Evolutionary conservation across 35 echinoderm and acorn worm species (phyloP).

Genomic region (Amphiura filiformis): DNA sequence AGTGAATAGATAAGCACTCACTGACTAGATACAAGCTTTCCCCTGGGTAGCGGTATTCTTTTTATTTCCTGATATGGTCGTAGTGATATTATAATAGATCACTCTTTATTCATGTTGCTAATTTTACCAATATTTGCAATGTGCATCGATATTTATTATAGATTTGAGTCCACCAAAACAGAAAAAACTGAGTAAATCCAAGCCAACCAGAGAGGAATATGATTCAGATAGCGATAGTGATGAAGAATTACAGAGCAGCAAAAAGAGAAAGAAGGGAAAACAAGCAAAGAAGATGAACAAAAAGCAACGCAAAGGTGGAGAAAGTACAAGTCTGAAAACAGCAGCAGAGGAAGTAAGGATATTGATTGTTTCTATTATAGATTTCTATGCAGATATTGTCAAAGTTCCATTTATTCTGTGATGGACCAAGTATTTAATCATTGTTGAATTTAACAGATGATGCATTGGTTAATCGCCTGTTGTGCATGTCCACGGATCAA

Average conservation of each 20-base stretch:
- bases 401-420: too few relatives aligned
- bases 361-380: background rate
- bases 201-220: background rate
- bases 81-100: too few relatives aligned
- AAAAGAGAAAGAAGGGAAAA: constrained; percentile 14
- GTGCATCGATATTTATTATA: too few relatives aligned
- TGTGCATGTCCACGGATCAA: too few relatives aligned
- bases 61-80: too few relatives aligned
- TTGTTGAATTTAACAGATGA: background rate
- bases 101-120: too few relatives aligned
- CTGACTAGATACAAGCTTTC: too few relatives aligned
- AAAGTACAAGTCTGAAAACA: constrained; percentile 22
- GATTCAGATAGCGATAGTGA: constrained; percentile 22
- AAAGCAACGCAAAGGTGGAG: constrained; percentile 13
- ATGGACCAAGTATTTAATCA: background rate
- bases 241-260: background rate
- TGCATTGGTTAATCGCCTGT: too few relatives aligned
- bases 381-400: too few relatives aligned
- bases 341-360: constrained; percentile 29
- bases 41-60: too few relatives aligned
- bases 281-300: background rate
- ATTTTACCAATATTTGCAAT: too few relatives aligned
- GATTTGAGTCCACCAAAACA: background rate
- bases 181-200: background rate
- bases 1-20: too few relatives aligned